phyloP scores from a whole-genome alignment of 2,888 invertebrate species.

The Tetragonisca angustula region DNA sequence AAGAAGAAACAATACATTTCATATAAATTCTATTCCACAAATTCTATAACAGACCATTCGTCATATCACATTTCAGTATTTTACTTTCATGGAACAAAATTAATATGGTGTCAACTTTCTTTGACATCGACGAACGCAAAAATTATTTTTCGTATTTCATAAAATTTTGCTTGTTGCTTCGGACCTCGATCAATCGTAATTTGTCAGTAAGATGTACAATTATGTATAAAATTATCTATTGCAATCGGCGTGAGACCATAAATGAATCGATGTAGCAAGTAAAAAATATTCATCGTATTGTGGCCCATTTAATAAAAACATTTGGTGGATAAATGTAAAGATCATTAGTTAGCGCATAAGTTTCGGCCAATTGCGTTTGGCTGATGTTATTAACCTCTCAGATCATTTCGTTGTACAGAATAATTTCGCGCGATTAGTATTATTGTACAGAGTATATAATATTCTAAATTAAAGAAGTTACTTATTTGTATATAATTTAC shows the following conservation, averaged over 20 bases:
- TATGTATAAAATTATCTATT: slow-evolving; percentile 28
- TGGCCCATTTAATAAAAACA: slow-evolving; percentile 66
- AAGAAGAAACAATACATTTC: not conserved
- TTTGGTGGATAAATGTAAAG: slow-evolving; percentile 67
- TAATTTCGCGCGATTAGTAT: slow-evolving; percentile 60
- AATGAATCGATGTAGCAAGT: slow-evolving; percentile 57
- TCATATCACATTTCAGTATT: slow-evolving; percentile 11
- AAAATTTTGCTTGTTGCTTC: slow-evolving; percentile 46
- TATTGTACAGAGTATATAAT: slow-evolving; percentile 65
- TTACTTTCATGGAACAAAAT: not conserved
- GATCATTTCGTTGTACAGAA: slow-evolving; percentile 64
- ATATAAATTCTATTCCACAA: not conserved
- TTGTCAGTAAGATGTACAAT: slow-evolving; percentile 33
- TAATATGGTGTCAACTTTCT: not conserved
- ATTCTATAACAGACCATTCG: not conserved
- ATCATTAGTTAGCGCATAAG: slow-evolving; percentile 59
- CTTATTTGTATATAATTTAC: slow-evolving; percentile 73
- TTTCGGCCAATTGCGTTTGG: slow-evolving; percentile 31
- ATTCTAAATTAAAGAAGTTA: slow-evolving; percentile 63
- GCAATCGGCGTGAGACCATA: slow-evolving; percentile 68
- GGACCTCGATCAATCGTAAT: slow-evolving; percentile 62
- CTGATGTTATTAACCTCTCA: slow-evolving; percentile 62
- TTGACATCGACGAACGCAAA: not conserved
- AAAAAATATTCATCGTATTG: slow-evolving; percentile 64
- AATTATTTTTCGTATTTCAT: slow-evolving; percentile 3